Evolutionary conservation across 1,140 invertebrate species (phyloP).

Genomic region (Drosophila novamexicana): DNA sequence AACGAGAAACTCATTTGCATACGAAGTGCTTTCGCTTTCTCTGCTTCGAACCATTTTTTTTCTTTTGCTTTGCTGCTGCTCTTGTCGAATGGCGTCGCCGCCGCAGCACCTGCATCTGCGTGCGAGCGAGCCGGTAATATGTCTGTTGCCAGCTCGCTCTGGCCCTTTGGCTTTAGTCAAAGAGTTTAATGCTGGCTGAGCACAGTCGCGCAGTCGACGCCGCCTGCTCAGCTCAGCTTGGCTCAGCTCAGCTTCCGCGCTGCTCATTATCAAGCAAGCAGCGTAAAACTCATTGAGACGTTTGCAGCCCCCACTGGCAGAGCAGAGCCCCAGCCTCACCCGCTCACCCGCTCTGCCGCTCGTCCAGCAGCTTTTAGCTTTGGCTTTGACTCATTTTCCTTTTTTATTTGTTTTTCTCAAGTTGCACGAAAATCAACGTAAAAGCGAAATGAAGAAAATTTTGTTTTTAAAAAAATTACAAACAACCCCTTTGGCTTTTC

Average conservation of each 20-base stretch:
- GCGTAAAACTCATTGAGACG: slow-evolving; percentile 83
- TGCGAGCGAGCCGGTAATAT: slow-evolving; percentile 39
- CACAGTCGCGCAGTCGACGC: slow-evolving; percentile 23
- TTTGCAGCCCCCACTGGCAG: slow-evolving; percentile 45
- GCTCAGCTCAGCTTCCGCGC: slow-evolving; percentile 34
- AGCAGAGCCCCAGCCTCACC: not conserved
- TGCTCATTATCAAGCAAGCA: slow-evolving; percentile 79
- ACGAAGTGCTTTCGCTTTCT: slow-evolving; percentile 83
- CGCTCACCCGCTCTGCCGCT: not conserved
- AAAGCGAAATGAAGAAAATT: slow-evolving; percentile 77
- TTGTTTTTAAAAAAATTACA: slow-evolving; percentile 79
- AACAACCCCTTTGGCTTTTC: slow-evolving; percentile 80
- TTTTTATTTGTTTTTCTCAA: slow-evolving; percentile 74
- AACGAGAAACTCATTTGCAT: slow-evolving; percentile 83
- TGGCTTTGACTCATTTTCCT: slow-evolving; percentile 73
- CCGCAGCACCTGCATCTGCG: slow-evolving; percentile 54
- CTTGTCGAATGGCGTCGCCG: slow-evolving; percentile 65
- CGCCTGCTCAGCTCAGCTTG: slow-evolving; percentile 3
- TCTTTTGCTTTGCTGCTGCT: slow-evolving; percentile 14
- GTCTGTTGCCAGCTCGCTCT: slow-evolving; percentile 35
- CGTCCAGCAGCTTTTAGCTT: slow-evolving; percentile 37
- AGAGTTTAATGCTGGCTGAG: slow-evolving; percentile 78
- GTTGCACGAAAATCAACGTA: slow-evolving; percentile 70
- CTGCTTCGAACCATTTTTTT: slow-evolving; percentile 38
- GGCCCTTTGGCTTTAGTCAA: slow-evolving; percentile 62